Evolutionary conservation across 2,888 invertebrate genomes (phyloP).

Genomic region (Cheilosia soror): DNA sequence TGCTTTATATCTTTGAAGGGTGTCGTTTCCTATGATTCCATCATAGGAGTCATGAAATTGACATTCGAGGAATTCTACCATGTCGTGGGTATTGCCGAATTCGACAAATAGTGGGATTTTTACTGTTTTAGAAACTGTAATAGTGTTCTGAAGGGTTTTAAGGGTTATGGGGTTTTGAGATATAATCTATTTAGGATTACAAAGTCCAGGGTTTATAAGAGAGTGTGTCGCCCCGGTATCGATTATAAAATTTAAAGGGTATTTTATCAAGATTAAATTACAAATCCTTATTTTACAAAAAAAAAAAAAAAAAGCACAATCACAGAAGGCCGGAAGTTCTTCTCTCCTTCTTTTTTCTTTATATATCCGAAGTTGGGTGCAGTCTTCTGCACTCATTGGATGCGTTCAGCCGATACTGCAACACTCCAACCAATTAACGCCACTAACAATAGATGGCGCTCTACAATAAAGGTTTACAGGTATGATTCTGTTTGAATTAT

Average conservation of each 20-base stretch:
- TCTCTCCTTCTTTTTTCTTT: no score
- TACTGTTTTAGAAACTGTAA: not conserved
- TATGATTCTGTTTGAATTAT: not conserved
- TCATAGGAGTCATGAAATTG: slow-evolving; percentile 18
- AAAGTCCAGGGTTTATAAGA: slow-evolving; percentile 5
- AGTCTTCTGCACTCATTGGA: no score
- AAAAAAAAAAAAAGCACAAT: no score
- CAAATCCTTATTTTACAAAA: no score
- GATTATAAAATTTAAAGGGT: slow-evolving; percentile 11
- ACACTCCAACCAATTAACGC: no score
- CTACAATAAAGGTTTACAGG: no score
- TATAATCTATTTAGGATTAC: not conserved
- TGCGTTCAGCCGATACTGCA: no score
- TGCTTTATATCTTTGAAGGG: slow-evolving; percentile 40
- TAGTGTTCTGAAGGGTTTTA: not conserved
- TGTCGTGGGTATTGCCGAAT: slow-evolving; percentile 9
- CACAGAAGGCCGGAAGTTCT: no score
- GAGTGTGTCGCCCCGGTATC: slow-evolving; percentile 15
- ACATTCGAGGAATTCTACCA: slow-evolving; percentile 4
- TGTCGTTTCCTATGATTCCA: slow-evolving; percentile 58
- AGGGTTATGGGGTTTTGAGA: not conserved
- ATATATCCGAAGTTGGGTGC: no score
- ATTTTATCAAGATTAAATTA: no score
- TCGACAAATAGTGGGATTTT: slow-evolving; percentile 18
- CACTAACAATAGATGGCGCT: no score